Conservation (phyloP, 2,113 vertebrate species). For the Rynchops niger region DNA sequence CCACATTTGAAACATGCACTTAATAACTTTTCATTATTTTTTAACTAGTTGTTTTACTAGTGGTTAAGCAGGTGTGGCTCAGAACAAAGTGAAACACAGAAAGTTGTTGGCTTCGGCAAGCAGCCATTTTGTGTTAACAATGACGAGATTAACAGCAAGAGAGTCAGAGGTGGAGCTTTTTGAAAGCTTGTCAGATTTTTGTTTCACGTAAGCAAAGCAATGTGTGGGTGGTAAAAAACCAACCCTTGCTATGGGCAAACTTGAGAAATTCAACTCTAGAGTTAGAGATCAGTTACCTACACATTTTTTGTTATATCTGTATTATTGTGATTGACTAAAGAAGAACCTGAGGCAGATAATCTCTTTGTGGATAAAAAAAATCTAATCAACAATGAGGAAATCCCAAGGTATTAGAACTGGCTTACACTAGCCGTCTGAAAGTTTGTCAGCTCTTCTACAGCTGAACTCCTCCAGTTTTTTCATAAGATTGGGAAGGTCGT, state of each 20-base stretch:
- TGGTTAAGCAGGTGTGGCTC: constrained; percentile 5
- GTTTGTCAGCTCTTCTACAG: not conserved
- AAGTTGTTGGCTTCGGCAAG: not conserved
- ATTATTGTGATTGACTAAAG: not conserved
- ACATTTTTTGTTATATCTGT: not conserved
- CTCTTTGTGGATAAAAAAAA: not conserved
- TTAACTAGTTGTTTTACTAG: not conserved
- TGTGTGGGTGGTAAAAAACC: constrained; percentile 24
- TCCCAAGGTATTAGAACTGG: not conserved
- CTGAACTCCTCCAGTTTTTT: not conserved
- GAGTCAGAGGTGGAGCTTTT: constrained; percentile 26
- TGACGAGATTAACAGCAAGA: not conserved
- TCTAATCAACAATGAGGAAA: not conserved
- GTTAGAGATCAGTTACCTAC: not conserved
- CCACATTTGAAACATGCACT: not conserved
- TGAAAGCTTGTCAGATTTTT: constrained; percentile 39
- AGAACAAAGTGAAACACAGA: not conserved
- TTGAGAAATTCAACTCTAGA: constrained; percentile 25
- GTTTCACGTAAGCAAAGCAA: constrained; percentile 11
- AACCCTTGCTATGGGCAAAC: constrained; percentile 13
- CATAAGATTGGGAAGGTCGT: not conserved
- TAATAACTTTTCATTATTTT: constrained; percentile 4
- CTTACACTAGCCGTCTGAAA: not conserved
- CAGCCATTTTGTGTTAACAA: constrained; percentile 7
- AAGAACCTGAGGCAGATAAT: not conserved